These are phyloP conservation scores for Rattus norvegicus DNA, from an alignment of 2,113 vertebrate genomes.

Conservation along the genomic window DNA sequence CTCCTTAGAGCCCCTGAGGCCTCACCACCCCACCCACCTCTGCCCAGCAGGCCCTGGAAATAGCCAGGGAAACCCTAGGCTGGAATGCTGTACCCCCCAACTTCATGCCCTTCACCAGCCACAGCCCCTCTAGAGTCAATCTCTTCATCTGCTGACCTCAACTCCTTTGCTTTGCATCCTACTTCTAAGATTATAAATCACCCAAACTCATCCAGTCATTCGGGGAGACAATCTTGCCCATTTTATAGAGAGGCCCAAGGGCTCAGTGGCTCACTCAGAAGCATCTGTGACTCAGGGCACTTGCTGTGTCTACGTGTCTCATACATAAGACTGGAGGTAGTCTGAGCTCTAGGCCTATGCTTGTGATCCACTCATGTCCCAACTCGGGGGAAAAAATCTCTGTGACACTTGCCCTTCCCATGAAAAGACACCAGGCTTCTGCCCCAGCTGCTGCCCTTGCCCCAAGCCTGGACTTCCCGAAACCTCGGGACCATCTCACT, in stretches of 20 bases:
- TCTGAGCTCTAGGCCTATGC: neutral
- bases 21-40: neutral
- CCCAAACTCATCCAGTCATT: neutral
- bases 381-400: neutral
- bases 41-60: neutral
- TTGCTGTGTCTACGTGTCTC: neutral
- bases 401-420: neutral
- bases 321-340: neutral
- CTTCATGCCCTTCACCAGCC: neutral
- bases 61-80: neutral
- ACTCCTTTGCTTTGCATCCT: neutral
- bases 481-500: neutral
- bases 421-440: neutral
- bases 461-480: neutral
- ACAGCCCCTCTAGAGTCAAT: neutral
- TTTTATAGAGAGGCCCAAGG: neutral
- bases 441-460: neutral
- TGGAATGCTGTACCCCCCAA: rapidly evolving
- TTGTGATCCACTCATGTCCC: neutral
- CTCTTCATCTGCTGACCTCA: neutral
- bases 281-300: neutral
- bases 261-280: neutral
- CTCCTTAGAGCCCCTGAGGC: neutral
- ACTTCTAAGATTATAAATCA: neutral
- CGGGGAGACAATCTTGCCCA: neutral